Percentiles rank a stretch among this genome's conserved stretches.
These are phyloP conservation scores for Acrocephalus kingi DNA, from an alignment of 2,113 vertebrate species.

Conservation along the genomic window DNA sequence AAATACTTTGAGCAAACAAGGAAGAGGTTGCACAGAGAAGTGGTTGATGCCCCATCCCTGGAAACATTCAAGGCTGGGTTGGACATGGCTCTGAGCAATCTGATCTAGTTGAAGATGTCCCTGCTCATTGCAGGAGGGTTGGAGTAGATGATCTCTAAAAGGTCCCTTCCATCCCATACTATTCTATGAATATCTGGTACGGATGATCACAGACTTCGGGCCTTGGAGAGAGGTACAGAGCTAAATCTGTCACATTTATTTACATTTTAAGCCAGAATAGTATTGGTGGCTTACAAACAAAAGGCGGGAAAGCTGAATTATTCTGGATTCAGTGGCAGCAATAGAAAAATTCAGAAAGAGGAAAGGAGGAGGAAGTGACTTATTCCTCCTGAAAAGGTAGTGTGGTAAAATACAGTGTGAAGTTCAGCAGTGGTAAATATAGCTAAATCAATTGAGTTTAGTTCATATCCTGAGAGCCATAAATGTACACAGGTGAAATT, in stretches of 20 bases:
- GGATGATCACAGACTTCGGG: not conserved
- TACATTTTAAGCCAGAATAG: not conserved
- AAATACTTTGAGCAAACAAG: not conserved
- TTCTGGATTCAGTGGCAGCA: not conserved
- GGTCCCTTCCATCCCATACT: not conserved
- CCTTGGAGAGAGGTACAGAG: not conserved
- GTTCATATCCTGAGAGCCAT: slow-evolving; percentile 76
- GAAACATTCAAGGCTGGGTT: not conserved
- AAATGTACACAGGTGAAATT: slow-evolving; percentile 78
- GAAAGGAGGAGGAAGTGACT: slow-evolving; percentile 41
- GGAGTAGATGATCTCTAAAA: not conserved
- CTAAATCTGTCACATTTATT: not conserved
- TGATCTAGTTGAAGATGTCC: not conserved
- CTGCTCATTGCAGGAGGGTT: not conserved
- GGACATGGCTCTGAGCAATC: not conserved
- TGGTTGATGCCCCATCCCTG: not conserved
- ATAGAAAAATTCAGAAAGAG: not conserved
- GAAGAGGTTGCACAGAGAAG: not conserved
- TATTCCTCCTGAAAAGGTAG: slow-evolving; percentile 29
- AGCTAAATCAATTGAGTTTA: slow-evolving; percentile 67
- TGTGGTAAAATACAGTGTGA: slow-evolving; percentile 1
- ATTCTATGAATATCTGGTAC: not conserved
- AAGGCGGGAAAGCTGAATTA: not conserved
- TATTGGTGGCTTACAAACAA: not conserved
- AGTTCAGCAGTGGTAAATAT: slow-evolving; percentile 69